Percentiles rank a stretch among this genome's conserved stretches.
These are phyloP conservation scores for Thereva unica DNA, from an alignment of 2,888 invertebrate genomes.

Conservation along the genomic window DNA sequence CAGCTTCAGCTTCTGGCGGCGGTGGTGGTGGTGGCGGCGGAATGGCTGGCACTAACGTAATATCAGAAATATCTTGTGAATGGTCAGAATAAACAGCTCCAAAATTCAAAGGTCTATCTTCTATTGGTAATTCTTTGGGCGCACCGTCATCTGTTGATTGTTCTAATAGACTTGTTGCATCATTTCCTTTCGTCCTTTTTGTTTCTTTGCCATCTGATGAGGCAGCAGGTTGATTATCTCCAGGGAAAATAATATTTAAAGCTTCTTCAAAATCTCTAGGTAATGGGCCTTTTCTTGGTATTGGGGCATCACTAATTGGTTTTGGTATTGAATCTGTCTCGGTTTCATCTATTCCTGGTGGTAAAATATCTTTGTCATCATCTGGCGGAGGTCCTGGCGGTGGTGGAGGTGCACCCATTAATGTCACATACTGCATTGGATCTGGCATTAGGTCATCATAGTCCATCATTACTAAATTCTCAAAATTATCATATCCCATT, in stretches of 20 bases:
- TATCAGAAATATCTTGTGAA: slow-evolving; percentile 11
- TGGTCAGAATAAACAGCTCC: slow-evolving; percentile 8
- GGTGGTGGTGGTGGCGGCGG: slow-evolving; percentile 53
- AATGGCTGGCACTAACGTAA: slow-evolving; percentile 12
- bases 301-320: slow-evolving; percentile 57
- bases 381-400: slow-evolving; percentile 53
- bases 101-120: not conserved
- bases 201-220: slow-evolving; percentile 28
- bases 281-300: slow-evolving; percentile 59
- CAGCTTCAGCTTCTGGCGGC: not conserved
- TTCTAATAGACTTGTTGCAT: not conserved
- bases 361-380: slow-evolving; percentile 51
- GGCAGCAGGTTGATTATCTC: slow-evolving; percentile 56
- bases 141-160: not conserved
- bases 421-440: slow-evolving; percentile 56
- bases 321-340: slow-evolving; percentile 57
- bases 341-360: slow-evolving; percentile 56
- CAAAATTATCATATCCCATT: slow-evolving; percentile 53
- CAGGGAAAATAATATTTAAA: slow-evolving; percentile 65
- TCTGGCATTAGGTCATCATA: slow-evolving; percentile 59
- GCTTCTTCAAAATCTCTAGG: slow-evolving; percentile 66
- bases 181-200: not conserved
- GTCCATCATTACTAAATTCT: slow-evolving; percentile 55
- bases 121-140: not conserved
- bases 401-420: slow-evolving; percentile 56